phyloP scores from a whole-genome alignment of 1,140 invertebrate species.

The Drosophila triauraria region DNA sequence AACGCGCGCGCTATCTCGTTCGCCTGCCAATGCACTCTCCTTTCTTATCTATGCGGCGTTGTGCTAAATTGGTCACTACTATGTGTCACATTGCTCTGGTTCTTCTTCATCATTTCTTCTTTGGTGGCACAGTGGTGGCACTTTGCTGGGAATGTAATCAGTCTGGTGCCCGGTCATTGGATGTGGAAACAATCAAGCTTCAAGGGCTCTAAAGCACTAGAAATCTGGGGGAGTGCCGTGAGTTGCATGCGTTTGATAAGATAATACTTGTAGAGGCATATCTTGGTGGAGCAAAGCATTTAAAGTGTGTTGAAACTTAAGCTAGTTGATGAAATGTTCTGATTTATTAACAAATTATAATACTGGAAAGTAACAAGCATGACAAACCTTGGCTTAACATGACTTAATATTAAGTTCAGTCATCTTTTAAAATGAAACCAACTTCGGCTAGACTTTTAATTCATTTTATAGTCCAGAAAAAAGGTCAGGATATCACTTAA shows the following conservation, averaged over 20 bases:
- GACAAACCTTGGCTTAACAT: neutral
- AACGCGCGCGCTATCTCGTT: constrained; percentile 22
- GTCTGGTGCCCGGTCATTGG: neutral
- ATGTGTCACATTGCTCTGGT: constrained; percentile 31
- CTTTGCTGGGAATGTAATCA: constrained; percentile 10
- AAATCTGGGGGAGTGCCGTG: neutral
- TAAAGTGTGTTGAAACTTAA: constrained; percentile 13
- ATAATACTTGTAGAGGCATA: constrained; percentile 8
- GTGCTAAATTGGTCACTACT: constrained; percentile 57
- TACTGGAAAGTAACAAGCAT: neutral
- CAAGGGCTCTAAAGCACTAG: constrained; percentile 2
- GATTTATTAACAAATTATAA: neutral
- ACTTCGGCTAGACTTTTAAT: neutral
- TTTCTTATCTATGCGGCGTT: constrained; percentile 51
- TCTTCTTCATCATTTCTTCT: constrained; percentile 16
- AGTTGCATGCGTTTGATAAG: constrained; percentile 24
- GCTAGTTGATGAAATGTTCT: neutral
- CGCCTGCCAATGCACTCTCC: constrained; percentile 17
- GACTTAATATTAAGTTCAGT: neutral
- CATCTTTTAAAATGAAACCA: neutral
- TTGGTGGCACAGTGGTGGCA: constrained; percentile 34
- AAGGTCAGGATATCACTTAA: neutral
- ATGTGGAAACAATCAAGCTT: constrained; percentile 8
- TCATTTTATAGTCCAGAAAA: neutral
- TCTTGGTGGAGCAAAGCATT: constrained; percentile 3